Evolutionary conservation across 1,140 invertebrate species (phyloP).

Genomic region (Branchinecta lindahli): DNA sequence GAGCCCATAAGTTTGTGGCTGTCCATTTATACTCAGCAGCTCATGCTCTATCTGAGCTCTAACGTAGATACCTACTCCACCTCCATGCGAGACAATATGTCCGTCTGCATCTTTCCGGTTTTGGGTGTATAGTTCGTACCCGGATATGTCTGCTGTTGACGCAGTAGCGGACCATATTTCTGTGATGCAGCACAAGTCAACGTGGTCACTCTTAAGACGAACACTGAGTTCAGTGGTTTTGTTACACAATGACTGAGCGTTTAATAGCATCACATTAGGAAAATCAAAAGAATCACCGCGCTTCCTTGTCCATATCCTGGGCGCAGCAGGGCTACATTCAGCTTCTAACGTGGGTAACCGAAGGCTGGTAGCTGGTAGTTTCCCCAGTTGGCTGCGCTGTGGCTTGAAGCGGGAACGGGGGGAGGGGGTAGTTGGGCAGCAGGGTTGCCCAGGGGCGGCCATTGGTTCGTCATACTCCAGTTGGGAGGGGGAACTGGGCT

Average conservation of each 20-base stretch:
- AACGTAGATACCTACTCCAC: neutral
- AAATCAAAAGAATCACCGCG: no score
- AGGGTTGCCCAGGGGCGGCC: constrained; percentile 2
- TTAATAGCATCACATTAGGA: constrained; percentile 2
- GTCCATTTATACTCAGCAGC: neutral
- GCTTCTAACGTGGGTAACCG: constrained; percentile 4
- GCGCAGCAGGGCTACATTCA: neutral
- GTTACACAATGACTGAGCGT: neutral
- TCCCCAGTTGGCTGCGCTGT: constrained; percentile 7
- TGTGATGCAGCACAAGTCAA: neutral
- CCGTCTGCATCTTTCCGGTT: neutral
- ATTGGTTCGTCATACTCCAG: constrained; percentile 5
- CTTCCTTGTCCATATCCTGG: no score
- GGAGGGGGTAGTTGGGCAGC: constrained; percentile 7
- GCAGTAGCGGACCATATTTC: neutral
- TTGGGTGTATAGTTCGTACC: neutral
- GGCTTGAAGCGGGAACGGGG: constrained; percentile 3
- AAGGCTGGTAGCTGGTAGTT: constrained; percentile 8
- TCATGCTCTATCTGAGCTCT: neutral
- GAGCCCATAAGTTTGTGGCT: neutral
- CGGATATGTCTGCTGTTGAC: neutral
- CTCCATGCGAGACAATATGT: neutral
- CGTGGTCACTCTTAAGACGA: neutral
- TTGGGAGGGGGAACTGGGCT: constrained; percentile 1
- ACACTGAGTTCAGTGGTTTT: neutral